Evolutionary conservation across 2,888 invertebrate species (phyloP).

Genomic region (Himalopsyche japonica): DNA sequence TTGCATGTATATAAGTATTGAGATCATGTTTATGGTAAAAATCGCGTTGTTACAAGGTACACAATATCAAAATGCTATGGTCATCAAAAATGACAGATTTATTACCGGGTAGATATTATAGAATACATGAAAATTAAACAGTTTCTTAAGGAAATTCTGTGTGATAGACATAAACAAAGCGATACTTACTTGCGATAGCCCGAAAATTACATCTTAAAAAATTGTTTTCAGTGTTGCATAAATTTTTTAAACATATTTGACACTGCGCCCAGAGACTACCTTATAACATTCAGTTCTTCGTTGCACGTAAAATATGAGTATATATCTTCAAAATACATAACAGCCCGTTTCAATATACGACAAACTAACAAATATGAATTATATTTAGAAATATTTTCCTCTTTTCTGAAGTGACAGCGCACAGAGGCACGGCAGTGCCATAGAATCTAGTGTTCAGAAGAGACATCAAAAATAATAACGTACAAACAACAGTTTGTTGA

Average conservation of each 20-base stretch:
- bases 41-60: background rate
- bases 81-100: background rate
- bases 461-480: background rate
- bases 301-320: background rate
- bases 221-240: background rate
- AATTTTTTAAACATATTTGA: conserved; percentile 6
- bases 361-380: background rate
- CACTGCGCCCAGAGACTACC: background rate
- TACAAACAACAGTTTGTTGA: background rate
- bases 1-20: too few relatives aligned
- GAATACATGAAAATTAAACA: background rate
- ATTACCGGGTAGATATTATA: background rate
- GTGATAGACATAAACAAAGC: background rate
- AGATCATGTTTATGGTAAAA: background rate
- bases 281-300: background rate
- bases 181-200: background rate
- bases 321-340: background rate
- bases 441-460: background rate
- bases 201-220: conserved; percentile 12
- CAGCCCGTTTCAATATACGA: background rate
- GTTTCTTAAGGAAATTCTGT: background rate
- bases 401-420: conserved; percentile 2
- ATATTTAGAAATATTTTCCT: background rate
- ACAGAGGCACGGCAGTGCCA: background rate
- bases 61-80: background rate